Evolutionary conservation across 1,140 invertebrate genomes (phyloP).

Genomic region (Phocides pigmalion): DNA sequence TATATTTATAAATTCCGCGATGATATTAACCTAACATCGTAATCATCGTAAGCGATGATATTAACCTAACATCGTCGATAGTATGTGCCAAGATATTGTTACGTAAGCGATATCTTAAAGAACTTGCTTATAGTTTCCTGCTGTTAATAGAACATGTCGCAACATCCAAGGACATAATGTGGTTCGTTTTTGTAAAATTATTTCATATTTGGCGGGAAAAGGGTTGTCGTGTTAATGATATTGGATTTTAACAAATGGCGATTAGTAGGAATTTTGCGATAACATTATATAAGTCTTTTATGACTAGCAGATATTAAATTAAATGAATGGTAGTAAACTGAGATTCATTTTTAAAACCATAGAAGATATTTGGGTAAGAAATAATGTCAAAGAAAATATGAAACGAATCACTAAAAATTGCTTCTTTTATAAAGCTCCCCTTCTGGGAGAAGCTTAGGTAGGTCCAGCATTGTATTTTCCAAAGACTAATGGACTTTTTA

Average conservation of each 20-base stretch:
- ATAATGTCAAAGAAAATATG: too few relatives aligned
- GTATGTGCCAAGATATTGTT: too few relatives aligned
- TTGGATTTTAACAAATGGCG: constrained; percentile 17
- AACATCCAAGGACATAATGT: constrained; percentile 37
- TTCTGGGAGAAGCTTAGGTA: too few relatives aligned
- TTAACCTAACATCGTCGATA: too few relatives aligned
- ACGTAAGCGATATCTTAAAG: too few relatives aligned
- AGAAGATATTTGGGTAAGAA: neutral
- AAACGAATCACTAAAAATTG: too few relatives aligned
- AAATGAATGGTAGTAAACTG: neutral
- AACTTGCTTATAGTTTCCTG: neutral
- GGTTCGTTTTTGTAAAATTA: constrained; percentile 51
- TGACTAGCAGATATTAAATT: constrained; percentile 2
- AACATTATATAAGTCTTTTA: constrained; percentile 24
- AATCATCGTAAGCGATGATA: too few relatives aligned
- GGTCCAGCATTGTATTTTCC: too few relatives aligned
- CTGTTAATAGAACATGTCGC: neutral
- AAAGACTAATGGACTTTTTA: too few relatives aligned
- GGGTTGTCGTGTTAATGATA: constrained; percentile 39
- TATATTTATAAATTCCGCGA: too few relatives aligned
- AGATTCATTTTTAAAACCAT: neutral
- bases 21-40: too few relatives aligned
- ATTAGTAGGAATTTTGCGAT: constrained; percentile 16
- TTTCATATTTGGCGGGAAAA: constrained; percentile 44
- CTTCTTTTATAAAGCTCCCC: too few relatives aligned